Evolutionary conservation across 2,113 vertebrate species (phyloP), one percentile per base, ranked within the genome.

Genomic region (Hepsetus odoe): DNA sequence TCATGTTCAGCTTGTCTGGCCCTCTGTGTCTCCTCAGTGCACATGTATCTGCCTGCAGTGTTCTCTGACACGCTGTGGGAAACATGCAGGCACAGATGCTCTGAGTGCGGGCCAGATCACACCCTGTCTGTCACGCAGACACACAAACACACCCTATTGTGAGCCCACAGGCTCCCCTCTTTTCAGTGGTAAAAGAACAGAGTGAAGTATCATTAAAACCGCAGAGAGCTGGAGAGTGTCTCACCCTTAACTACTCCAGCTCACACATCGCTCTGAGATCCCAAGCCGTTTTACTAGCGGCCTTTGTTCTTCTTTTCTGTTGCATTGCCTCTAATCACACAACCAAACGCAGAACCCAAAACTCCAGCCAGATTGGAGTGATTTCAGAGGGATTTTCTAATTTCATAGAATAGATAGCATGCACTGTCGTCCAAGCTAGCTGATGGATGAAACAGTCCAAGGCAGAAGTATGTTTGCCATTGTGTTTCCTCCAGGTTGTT

Each of bases 131-230:
- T 33, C 30, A 64, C 26, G 30, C n/a, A 64, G 59, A 20, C 38
- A 28, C 49, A 42, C 24, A 42, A 76, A 68, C 62, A 76, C 64
- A 42, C 64, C 64, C 64, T 66, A 44, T 18, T 24, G 22, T 38
- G 38, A 53, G 35, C 46, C 40, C 44, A 35, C 46, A 67, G 44
- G 49, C 49, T 40, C 35, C 22, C 9, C 22, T 67, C 56, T 55
- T 53, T 44, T 16, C 22, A 16, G 56, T 14, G 28, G 20, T 32
- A 5, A 40, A 66, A 66, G 22, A 67, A 42, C 16, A n/a, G 13
- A 67, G 16, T 18, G 72, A 40, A 22, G 26, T 13, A 33, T 5
- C 6, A 30, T 26, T 49, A 51, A 64, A 64, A 10, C 40, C 42
- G 46, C 28, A 74, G 44, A 65, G 44, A 75, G 33, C 44, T 53